Evolutionary conservation across 1,140 invertebrate genomes (phyloP), one percentile per base, ranked within the genome.

Genomic region (Nebria ingens): DNA sequence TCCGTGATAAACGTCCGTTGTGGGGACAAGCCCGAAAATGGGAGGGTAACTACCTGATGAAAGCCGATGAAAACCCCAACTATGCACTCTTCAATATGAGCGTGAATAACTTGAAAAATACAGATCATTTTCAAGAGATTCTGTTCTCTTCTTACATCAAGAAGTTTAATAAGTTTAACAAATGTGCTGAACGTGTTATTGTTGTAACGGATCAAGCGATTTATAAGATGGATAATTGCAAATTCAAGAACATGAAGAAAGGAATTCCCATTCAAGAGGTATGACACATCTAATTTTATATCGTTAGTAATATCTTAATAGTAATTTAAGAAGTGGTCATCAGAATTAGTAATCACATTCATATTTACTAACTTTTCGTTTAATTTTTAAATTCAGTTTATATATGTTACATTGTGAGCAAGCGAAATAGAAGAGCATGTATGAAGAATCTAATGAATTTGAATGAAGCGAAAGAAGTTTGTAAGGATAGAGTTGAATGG

Each of bases 41-140:
- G 95, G 78, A 86, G 59, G 94, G 94, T 21, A 94, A 98, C 73
- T 98, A 98, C 68, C 73, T 98, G 53, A 77, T 83, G 1, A 76
- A 80, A 45, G 76, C 81, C 21, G 75, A 78, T 25, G 92, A 97
- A 65, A 94, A 97, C 68, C 75, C 80, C 21, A 81, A 82, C 42
- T 84, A 79, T 51, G 72, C 81, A 21, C 71, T 79, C n/a, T 93
- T 84, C 70, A 83, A 80, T 52, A 72, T 78, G 13, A 85, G 85
- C 55, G 71, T 87, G 45, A 83, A 78, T 57, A 84, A 82, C 56
- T 68, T 92, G 45, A 83, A 82, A 60, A 82, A 85, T 61, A 78
- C 77, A 1, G 86, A 91, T 19, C 76, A 78, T 45, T 89, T 90
- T 65, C 80, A 79, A 55, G 73, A 76, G 23, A 78, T 86, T 38